Evolutionary conservation across 2,888 invertebrate species (phyloP), one percentile per base, ranked within the genome.

Genomic region (Athalia circularis): DNA sequence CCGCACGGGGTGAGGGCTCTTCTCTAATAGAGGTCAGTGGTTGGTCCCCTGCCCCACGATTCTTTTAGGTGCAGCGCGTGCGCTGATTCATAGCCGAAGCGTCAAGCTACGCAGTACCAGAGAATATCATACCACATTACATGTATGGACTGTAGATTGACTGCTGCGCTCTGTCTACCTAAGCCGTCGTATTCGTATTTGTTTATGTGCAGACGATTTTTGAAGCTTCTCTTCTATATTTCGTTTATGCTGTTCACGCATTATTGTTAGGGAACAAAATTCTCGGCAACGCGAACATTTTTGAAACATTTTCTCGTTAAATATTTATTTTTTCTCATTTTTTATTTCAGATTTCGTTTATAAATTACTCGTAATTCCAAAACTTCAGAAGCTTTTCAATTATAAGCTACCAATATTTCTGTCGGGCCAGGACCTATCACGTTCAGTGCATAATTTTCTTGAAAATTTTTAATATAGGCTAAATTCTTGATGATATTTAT

Each of bases 161-260:
- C 13, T 67, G 67, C 67, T 67, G 15, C 29, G 52, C 67, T 67
- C 52, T 70, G 70, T 45, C 29, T 70, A 52, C 43, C 52, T 52
- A n/a, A 70, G 54, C 57, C 13, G 57, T 43, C 54, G 52, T 57
- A 57, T 70, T 70, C 13, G 54, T 48, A 67, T 52, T 11, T 11
- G 2, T 50, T n/a, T 52, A 52, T 67, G 50, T 6, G 50, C 29
- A 52, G 29, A 67, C 11, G 13, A 67, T 67, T 67, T n/a, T 15
- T 67, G 50, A 67, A 67, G 48, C 8, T 67, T 48, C 15, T 67
- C 29, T 4, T 67, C 4, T 29, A 9, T 29, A 52, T 67, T n/a
- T 67, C 11, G 52, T 15, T 9, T 9, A 67, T 67, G n/a, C 7
- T 11, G 15, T 67, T n/a, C 7, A 50, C 50, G 8, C 50, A 67